Conservation (phyloP, 2,113 vertebrate species). For the Pithys albifrons region DNA sequence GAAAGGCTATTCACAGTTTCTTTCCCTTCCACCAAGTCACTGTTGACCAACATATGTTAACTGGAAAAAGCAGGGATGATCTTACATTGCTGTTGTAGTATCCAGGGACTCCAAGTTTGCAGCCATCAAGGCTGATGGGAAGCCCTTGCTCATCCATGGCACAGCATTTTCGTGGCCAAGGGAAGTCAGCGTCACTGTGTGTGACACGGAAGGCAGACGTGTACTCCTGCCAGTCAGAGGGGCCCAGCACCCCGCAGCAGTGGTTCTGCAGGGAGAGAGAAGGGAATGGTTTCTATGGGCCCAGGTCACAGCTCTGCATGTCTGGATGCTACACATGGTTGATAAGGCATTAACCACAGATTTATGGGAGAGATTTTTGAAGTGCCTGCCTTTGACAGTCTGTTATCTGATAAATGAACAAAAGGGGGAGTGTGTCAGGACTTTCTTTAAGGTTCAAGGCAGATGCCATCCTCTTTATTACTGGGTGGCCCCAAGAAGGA, state of each 20-base stretch:
- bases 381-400: not conserved
- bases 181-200: constrained; percentile 71
- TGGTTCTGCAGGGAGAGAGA: constrained; percentile 56
- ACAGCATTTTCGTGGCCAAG: constrained; percentile 80
- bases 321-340: not conserved
- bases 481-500: not conserved
- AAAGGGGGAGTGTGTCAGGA: not conserved
- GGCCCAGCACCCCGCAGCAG: constrained; percentile 78
- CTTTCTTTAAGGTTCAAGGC: constrained; percentile 1
- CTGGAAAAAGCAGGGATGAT: not conserved
- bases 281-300: not conserved
- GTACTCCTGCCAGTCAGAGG: constrained; percentile 78
- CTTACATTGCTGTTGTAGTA: constrained; percentile 74
- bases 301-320: not conserved
- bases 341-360: constrained; percentile 11
- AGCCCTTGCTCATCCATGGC: constrained; percentile 44
- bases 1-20: not conserved
- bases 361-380: not conserved
- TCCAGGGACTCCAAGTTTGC: constrained; percentile 76
- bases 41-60: not conserved
- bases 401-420: not conserved
- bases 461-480: not conserved
- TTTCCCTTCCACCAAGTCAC: not conserved
- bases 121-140: constrained; percentile 63
- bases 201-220: constrained; percentile 50